Evolutionary conservation across 2,888 invertebrate genomes (phyloP), one percentile per base, ranked within the genome.

Genomic region (Tetropium fuscum): DNA sequence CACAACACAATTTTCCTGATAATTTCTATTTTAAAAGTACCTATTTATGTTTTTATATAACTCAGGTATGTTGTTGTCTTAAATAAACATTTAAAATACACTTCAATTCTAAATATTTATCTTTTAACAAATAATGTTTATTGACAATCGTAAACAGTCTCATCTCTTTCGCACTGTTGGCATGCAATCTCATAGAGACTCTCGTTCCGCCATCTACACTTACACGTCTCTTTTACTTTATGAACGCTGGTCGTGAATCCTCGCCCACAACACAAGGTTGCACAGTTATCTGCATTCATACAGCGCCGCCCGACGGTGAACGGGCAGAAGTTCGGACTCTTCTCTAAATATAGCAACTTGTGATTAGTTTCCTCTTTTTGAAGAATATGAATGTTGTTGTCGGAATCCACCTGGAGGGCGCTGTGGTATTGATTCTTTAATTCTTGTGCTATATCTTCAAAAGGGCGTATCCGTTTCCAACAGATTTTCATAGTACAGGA

Each of bases 181-280:
- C 78, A 78, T 8, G 70, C 47, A 11, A 72, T 36, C 15, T 71
- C 56, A 48, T 64, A 70, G 68, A 86, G 58, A 69, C 86, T 87
- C 53, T 85, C 82, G 72, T 85, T 86, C 62, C 87, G 84, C 83
- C 90, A 90, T 62, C 84, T 85, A 77, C 91, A 91, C 43, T 87
- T 84, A 71, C 91, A 91, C 41, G 86, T 83, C 19, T 85, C 84
- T 51, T 82, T 84, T 25, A 87, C 84, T 41, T 83, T 83, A 60
- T 81, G 83, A 6, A 49, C 15, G 3, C 32, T 30, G 18, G 86
- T 86, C 51, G 83, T 81, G 70, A 86, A 88, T 7, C 90, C 91
- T 63, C 91, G 84, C 8, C 89, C 89, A 78, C 92, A 92, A 74
- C 92, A 92, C 64, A 92, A 79, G 0, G 88, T 89, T 47, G 90